phyloP scores from a whole-genome alignment of 2,797 vertebrate species.

The Sternotherus odoratus region DNA sequence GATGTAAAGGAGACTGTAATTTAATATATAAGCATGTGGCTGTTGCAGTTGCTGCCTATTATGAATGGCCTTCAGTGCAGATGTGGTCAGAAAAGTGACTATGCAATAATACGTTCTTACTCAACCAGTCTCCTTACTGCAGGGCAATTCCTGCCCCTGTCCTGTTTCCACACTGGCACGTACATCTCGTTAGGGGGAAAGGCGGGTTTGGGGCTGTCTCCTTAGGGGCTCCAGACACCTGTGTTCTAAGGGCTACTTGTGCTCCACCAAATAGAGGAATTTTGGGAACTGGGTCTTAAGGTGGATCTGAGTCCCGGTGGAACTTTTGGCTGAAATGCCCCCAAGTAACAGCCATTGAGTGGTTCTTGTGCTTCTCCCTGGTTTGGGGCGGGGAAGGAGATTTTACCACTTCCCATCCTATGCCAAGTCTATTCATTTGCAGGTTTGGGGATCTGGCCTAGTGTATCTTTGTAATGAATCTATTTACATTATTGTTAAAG shows the following conservation, averaged over 20 bases:
- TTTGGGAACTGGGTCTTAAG: not conserved
- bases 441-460: not conserved
- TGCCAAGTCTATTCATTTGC: not conserved
- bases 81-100: not conserved
- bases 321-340: not conserved
- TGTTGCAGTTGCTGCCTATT: not conserved
- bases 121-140: not conserved
- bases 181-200: not conserved
- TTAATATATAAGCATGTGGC: not conserved
- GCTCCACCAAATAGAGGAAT: not conserved
- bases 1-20: not conserved
- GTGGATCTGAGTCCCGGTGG: not conserved
- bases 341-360: not conserved
- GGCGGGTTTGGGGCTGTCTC: not conserved
- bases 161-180: not conserved
- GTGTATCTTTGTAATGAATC: not conserved
- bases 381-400: not conserved
- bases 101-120: not conserved
- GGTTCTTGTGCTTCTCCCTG: not conserved
- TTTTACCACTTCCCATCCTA: not conserved
- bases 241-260: not conserved
- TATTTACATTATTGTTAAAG: not conserved
- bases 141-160: not conserved
- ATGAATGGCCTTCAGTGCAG: not conserved
- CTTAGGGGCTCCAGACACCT: not conserved